Evolutionary conservation across 2,888 invertebrate species (phyloP), one percentile per base, ranked within the genome.

Genomic region (Ryuthela nishihirai): DNA sequence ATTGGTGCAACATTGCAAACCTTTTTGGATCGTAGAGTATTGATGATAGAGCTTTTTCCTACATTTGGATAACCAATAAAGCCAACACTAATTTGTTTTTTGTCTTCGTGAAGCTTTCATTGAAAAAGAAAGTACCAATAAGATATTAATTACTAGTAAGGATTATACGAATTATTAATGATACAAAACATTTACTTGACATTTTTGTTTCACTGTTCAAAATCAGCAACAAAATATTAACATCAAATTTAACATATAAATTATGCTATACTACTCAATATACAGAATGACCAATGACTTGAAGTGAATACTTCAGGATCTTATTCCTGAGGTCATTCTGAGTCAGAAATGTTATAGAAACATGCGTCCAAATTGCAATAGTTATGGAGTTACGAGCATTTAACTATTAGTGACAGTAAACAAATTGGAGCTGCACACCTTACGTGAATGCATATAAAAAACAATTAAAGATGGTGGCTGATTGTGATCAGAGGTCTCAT

Each of bases 1-100:
- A 99, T 92, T 0, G 99, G 99, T 4, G 99, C 99, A 32, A 81
- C 95, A 75, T 95, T 99, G 74, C 99, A 99, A 0, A 99, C 99
- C 77, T 99, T 97, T 71, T 97, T 95, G 9, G 89, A 87, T 50
- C 92, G 81, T 52, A 99, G 77, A 0, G 99, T 92, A 74, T 99
- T 99, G 65, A 99, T 98, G 5, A 99, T 85, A 1, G 98, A 98
- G 62, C 95, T 97, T 76, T 99, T 99, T 0, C 99, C 99, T 4
- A 92, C 92, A 78, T 99, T 99, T 2, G 99, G 99, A 74, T 98
- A 99, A 0, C 99, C 99, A 72, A 99, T 94, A 67, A 99, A 88
- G 1, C 99, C 99, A 43, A 99, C 93, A 73, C 94, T 95, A 59
- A 99, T 99, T 78, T 99, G 98, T 71, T 95, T 95, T 72, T 94